A percentile compares a stretch with the other conserved stretches of the same genome.
phyloP scores from a whole-genome alignment of 2,113 vertebrate genomes.

The Urocitellus parryii region DNA sequence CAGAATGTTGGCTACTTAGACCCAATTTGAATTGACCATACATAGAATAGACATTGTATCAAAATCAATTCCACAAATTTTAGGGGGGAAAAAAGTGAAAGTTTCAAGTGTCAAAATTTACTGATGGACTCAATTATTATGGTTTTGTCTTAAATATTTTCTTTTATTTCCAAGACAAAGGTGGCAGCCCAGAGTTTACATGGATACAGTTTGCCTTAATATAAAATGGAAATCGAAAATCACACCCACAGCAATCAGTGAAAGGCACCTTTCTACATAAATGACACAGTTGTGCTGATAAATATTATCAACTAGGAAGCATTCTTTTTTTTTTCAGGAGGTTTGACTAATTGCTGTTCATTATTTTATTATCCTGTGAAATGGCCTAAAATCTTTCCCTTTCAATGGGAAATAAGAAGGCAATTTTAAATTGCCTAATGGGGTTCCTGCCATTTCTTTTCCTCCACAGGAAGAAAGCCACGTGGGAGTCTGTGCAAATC shows the following conservation, averaged over 20 bases:
- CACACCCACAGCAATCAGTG: not conserved
- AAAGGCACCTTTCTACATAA: conserved; percentile 33
- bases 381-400: conserved; percentile 82
- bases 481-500: conserved; percentile 77
- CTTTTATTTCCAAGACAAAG: not conserved
- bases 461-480: conserved; percentile 81
- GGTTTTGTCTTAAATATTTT: not conserved
- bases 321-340: not conserved
- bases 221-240: conserved; percentile 31
- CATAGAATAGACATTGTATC: not conserved
- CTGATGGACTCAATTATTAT: not conserved
- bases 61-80: not conserved
- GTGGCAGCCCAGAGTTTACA: not conserved
- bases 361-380: conserved; percentile 84
- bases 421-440: conserved; percentile 81
- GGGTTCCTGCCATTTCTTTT: conserved; percentile 79
- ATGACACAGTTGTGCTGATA: conserved; percentile 24
- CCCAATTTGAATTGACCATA: not conserved
- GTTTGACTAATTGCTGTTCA: conserved; percentile 80
- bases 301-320: conserved; percentile 52
- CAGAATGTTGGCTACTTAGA: not conserved
- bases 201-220: not conserved
- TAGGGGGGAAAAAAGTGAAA: not conserved
- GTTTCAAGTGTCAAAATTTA: conserved; percentile 21
- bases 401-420: conserved; percentile 79